Conservation (phyloP, 2,113 vertebrate genomes). For the Corydoras sp. region DNA sequence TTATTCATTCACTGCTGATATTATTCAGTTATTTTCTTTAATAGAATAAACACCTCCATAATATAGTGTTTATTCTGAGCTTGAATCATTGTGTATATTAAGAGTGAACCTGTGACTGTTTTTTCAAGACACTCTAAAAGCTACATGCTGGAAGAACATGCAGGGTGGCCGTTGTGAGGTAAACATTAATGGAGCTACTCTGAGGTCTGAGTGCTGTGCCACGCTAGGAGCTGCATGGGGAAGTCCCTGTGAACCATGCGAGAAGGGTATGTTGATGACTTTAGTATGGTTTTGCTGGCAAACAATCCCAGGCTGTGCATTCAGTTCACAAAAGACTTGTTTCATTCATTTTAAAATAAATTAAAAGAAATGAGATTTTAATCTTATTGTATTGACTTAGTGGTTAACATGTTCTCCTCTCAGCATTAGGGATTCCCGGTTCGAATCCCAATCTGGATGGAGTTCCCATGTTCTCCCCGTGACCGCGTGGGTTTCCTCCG, state of each 20-base stretch:
- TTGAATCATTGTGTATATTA: not conserved
- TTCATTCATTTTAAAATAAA: too few relatives aligned
- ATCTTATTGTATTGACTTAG: too few relatives aligned
- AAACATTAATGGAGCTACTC: slow-evolving; percentile 71
- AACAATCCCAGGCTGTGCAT: not conserved
- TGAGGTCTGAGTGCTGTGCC: slow-evolving; percentile 75
- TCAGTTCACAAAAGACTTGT: too few relatives aligned
- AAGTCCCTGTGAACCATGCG: slow-evolving; percentile 71
- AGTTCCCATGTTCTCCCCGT: too few relatives aligned
- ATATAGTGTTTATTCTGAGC: not conserved
- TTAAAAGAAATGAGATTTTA: too few relatives aligned
- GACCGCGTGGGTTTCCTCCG: too few relatives aligned
- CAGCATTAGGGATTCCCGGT: too few relatives aligned
- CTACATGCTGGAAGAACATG: slow-evolving; percentile 72
- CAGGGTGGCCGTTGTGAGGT: slow-evolving; percentile 70
- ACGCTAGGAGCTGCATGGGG: slow-evolving; percentile 74
- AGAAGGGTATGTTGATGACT: slow-evolving; percentile 56
- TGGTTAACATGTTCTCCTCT: too few relatives aligned
- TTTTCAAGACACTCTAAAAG: slow-evolving; percentile 67
- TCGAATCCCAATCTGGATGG: too few relatives aligned
- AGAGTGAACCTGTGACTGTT: not conserved
- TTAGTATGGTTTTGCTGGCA: not conserved
- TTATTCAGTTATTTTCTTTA: too few relatives aligned
- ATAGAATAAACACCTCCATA: not conserved
- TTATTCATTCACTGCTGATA: too few relatives aligned